Evolutionary conservation across 2,797 vertebrate genomes (phyloP).

Genomic region (Brotula barbata): DNA sequence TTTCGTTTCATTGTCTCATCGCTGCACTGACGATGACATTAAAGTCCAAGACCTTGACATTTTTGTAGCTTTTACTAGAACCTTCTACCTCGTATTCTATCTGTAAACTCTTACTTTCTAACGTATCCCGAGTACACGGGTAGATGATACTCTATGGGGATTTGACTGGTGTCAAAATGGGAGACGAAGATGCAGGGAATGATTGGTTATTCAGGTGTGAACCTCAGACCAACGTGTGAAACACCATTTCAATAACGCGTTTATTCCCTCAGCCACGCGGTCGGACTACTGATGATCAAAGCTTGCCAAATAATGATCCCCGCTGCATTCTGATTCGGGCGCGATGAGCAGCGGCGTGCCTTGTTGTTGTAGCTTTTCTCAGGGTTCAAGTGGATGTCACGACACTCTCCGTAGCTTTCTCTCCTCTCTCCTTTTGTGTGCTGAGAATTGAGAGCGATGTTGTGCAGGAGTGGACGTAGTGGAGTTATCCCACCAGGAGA

Average conservation of each 20-base stretch:
- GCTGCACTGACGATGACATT: no score
- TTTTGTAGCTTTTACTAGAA: no score
- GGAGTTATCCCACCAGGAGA: conserved; percentile 41
- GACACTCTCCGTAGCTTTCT: conserved; percentile 19
- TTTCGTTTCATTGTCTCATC: no score
- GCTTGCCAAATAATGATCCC: conserved; percentile 36
- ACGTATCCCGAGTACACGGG: no score
- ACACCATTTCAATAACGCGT: conserved; percentile 47
- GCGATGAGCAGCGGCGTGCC: conserved; percentile 9
- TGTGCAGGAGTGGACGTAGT: conserved; percentile 20
- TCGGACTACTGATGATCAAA: conserved; percentile 57
- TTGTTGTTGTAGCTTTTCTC: conserved; percentile 28
- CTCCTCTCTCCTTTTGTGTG: conserved; percentile 18
- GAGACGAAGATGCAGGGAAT: conserved; percentile 36
- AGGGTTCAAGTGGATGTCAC: conserved; percentile 51
- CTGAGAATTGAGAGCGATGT: conserved; percentile 22
- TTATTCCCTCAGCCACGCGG: conserved; percentile 33
- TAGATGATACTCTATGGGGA: no score
- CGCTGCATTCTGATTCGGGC: conserved; percentile 30
- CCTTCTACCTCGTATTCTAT: no score
- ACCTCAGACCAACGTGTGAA: conserved; percentile 41
- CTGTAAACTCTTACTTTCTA: no score
- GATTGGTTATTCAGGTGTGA: conserved; percentile 41
- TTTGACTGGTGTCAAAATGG: conserved; percentile 10
- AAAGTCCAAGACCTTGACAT: no score